phyloP scores from a whole-genome alignment of 2,113 vertebrate genomes.

The Synchiropus splendidus region DNA sequence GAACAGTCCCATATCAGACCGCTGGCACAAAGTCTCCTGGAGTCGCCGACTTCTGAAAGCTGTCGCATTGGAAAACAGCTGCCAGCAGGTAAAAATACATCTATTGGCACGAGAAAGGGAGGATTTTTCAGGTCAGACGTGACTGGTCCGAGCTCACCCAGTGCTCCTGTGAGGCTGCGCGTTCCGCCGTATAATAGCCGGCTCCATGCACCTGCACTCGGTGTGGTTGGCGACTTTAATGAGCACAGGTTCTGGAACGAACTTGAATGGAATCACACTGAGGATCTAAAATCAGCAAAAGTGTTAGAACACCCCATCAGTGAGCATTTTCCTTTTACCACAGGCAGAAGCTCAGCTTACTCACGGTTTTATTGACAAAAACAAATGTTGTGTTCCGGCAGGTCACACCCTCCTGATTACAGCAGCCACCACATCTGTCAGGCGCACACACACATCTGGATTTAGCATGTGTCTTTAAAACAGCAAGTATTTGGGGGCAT shows the following conservation, averaged over 20 bases:
- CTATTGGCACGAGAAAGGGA: too few species aligned
- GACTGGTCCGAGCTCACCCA: slow-evolving; percentile 45
- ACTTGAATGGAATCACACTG: slow-evolving; percentile 83
- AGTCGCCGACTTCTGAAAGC: slow-evolving; percentile 38
- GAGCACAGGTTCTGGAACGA: slow-evolving; percentile 81
- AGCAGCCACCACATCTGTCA: slow-evolving; percentile 88
- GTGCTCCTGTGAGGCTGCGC: slow-evolving; percentile 47
- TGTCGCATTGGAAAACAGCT: slow-evolving; percentile 55
- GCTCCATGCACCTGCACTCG: slow-evolving; percentile 79
- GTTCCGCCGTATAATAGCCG: slow-evolving; percentile 64
- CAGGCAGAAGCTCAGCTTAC: slow-evolving; percentile 6
- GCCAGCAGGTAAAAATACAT: slow-evolving; percentile 3
- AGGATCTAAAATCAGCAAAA: slow-evolving; percentile 69
- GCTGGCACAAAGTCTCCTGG: slow-evolving; percentile 58
- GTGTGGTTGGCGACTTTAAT: slow-evolving; percentile 93
- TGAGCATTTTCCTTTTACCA: too few species aligned
- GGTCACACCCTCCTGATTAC: slow-evolving; percentile 83
- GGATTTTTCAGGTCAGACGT: not conserved
- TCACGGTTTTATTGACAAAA: slow-evolving; percentile 90
- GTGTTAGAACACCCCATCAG: not conserved
- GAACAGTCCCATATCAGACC: slow-evolving; percentile 85
- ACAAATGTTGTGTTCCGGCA: slow-evolving; percentile 84
- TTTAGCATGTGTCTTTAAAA: not conserved
- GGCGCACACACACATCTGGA: not conserved
- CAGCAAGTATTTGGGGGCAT: too few species aligned